These are phyloP conservation scores for Drosophila azteca DNA, from an alignment of 1,140 invertebrate genomes.

Conservation along the genomic window DNA sequence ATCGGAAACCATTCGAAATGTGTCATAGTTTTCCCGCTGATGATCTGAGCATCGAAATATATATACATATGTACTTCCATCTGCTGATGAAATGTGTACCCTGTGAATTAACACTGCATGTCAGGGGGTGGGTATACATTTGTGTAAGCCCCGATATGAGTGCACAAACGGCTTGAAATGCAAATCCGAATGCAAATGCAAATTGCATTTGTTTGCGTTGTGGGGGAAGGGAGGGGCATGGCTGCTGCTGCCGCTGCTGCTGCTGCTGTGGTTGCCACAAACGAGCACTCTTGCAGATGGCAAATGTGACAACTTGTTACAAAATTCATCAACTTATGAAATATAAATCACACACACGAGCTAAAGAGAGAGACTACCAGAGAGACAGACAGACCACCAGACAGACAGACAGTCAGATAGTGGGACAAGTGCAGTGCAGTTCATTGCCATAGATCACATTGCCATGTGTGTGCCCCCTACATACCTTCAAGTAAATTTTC, in stretches of 20 bases:
- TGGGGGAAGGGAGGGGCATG: background rate
- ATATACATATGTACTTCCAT: background rate
- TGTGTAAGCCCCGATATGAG: too few species aligned
- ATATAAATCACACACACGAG: conserved; percentile 38
- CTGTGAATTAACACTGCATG: conserved; percentile 26
- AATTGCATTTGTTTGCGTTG: conserved; percentile 59
- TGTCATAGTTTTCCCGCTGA: too few species aligned
- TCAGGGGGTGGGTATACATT: background rate
- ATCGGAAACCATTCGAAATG: too few species aligned
- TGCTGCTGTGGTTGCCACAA: too few species aligned
- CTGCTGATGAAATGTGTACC: conserved; percentile 28
- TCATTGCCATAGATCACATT: conserved; percentile 1
- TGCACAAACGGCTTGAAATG: background rate
- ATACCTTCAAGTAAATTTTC: too few species aligned
- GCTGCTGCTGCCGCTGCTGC: too few species aligned
- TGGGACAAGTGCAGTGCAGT: background rate
- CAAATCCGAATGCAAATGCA: conserved; percentile 36
- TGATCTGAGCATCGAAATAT: background rate
- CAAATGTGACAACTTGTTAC: conserved; percentile 56
- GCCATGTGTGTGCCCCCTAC: too few species aligned
- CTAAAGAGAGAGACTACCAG: too few species aligned
- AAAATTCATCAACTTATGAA: conserved; percentile 57
- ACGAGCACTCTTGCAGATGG: conserved; percentile 19
- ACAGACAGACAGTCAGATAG: background rate
- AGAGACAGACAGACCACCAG: too few species aligned